Evolutionary conservation across 2,888 invertebrate genomes (phyloP), one percentile per base, ranked within the genome.

Genomic region (Adela reaumurella): DNA sequence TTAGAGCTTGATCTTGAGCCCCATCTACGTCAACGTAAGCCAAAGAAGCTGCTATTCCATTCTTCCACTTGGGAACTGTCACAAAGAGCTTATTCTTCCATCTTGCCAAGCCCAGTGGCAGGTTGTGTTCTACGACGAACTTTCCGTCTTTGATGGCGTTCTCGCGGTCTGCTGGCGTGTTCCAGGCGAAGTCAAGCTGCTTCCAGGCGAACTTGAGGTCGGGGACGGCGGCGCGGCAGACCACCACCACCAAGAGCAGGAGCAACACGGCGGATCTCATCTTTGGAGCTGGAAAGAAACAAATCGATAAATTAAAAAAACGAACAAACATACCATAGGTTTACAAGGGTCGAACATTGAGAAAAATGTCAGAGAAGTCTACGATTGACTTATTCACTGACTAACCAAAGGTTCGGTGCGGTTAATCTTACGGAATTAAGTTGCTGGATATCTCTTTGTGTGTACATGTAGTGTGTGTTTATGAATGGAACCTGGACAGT

Each of bases 51-150:
- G 85, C 86, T 1, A 90, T 87, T 1, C 90, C 90, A 17, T 77
- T 67, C 63, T 84, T 86, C 87, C 87, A 87, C 65, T 83, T 81
- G 51, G 88, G 88, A 19, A 88, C 83, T 6, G 88, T 88, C 35
- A 88, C 74, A 59, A 85, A 90, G 44, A 85, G 65, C 76, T 85
- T 89, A 67, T 86, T 81, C 59, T 81, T 83, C 88, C 88, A 90
- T 49, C 83, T 76, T 48, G 85, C 89, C 52, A 90, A 58, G 11
- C 89, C 90, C 46, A 90, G 67, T 0, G 88, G 88, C 46, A 89
- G 68, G 67, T 89, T 89, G 62, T 89, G 83, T 48, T 73, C 82
- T 10, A 80, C 82, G 4, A 86, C 70, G 61, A 85, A 90, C 46
- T 72, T 73, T 43, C 84, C 84, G 16, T 74, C 77, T 43, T 70